phyloP scores from a whole-genome alignment of 2,797 vertebrate species.

The Labeo calbasu region DNA sequence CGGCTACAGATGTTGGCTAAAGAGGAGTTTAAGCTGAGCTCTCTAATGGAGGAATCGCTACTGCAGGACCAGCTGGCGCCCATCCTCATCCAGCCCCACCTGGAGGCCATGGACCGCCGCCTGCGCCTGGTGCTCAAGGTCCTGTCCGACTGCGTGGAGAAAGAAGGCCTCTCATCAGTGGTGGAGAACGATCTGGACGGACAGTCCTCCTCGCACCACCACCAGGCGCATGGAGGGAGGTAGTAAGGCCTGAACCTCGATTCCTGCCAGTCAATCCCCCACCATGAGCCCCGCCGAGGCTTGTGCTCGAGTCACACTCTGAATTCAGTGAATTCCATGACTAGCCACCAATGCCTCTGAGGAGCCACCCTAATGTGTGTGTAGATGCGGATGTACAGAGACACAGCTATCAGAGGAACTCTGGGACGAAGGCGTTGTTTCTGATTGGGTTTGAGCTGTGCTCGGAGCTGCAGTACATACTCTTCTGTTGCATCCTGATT shows the following conservation, averaged over 20 bases:
- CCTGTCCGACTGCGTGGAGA: conserved; percentile 88
- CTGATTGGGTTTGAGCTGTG: conserved; percentile 42
- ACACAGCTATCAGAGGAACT: conserved; percentile 4
- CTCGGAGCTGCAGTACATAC: conserved; percentile 35
- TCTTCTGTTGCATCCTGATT: conserved; percentile 40
- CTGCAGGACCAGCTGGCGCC: conserved; percentile 86
- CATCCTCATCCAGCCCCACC: conserved; percentile 87
- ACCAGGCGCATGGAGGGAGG: conserved; percentile 82
- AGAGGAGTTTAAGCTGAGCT: conserved; percentile 91
- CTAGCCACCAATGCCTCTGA: conserved; percentile 75
- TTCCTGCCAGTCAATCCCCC: conserved; percentile 19
- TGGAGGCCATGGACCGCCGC: conserved; percentile 92
- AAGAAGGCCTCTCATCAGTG: conserved; percentile 83
- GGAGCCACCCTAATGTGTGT: conserved; percentile 61
- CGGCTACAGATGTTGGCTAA: conserved; percentile 92
- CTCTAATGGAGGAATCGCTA: conserved; percentile 93
- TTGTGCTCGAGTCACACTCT: conserved; percentile 73
- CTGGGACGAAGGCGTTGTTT: conserved; percentile 18
- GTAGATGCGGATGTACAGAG: conserved; percentile 65
- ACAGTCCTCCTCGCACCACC: conserved; percentile 74
- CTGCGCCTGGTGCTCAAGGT: conserved; percentile 88
- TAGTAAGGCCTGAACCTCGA: conserved; percentile 80
- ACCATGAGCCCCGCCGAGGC: conserved; percentile 63
- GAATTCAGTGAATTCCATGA: conserved; percentile 97
- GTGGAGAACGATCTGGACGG: conserved; percentile 86